Evolutionary conservation across 2,797 vertebrate genomes (phyloP).

Genomic region (Takifugu rubripes): DNA sequence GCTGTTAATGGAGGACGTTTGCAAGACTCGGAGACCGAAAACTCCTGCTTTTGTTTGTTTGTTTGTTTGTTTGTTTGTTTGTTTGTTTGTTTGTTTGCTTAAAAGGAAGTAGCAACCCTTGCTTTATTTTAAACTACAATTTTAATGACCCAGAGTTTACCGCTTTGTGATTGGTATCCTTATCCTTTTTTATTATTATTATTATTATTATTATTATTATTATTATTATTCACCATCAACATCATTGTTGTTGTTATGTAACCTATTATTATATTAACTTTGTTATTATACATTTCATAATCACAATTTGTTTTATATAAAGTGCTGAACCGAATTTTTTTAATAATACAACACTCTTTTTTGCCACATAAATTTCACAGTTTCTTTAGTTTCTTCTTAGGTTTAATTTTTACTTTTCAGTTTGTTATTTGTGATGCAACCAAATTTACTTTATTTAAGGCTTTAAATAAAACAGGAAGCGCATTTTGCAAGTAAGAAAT

Average conservation of each 20-base stretch:
- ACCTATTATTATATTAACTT: too few species aligned
- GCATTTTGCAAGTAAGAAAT: not conserved
- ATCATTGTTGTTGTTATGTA: not conserved
- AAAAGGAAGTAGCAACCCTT: constrained; percentile 16
- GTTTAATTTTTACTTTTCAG: too few species aligned
- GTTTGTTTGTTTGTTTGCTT: too few species aligned
- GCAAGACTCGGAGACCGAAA: constrained; percentile 36
- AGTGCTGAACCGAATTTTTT: not conserved
- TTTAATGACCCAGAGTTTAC: too few species aligned
- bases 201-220: constrained; percentile 23
- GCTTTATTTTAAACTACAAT: constrained; percentile 8
- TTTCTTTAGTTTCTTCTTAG: not conserved
- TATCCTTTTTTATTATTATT: not conserved
- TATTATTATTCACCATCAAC: not conserved
- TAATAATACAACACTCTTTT: not conserved
- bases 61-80: too few species aligned
- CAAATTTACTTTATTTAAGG: not conserved
- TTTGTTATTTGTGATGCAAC: not conserved
- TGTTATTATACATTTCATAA: too few species aligned
- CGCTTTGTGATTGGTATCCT: not conserved
- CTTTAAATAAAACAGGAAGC: not conserved
- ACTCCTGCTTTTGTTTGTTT: constrained; percentile 12
- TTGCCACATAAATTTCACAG: not conserved
- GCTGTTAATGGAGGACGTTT: constrained; percentile 60
- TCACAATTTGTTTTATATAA: not conserved